A percentile compares a stretch with the other conserved stretches of the same genome.
These are phyloP conservation scores for Mesocricetus auratus DNA, from an alignment of 2,113 vertebrate species.

Conservation along the genomic window DNA sequence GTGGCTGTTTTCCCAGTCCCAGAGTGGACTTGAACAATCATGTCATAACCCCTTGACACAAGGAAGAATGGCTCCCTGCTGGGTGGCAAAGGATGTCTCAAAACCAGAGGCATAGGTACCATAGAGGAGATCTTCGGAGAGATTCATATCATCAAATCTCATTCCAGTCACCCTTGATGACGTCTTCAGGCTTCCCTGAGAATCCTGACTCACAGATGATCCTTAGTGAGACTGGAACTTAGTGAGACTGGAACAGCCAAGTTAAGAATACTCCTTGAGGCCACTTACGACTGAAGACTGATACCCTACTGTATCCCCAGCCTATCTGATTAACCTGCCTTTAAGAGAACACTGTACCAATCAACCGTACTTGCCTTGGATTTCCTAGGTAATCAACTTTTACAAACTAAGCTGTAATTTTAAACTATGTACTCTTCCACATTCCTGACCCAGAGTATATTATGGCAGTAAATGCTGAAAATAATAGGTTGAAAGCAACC, in stretches of 20 bases:
- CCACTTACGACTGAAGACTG: not conserved
- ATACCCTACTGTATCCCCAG: not conserved
- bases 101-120: not conserved
- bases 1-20: not conserved
- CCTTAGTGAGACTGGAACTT: not conserved
- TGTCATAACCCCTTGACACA: not conserved
- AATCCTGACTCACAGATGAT: not conserved
- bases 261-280: not conserved
- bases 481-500: not conserved
- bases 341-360: not conserved
- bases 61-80: not conserved
- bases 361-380: not conserved
- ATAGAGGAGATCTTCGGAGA: not conserved
- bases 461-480: not conserved
- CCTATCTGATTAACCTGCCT: not conserved
- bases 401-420: not conserved
- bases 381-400: not conserved
- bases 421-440: not conserved
- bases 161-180: not conserved
- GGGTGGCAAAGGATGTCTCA: not conserved
- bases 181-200: not conserved
- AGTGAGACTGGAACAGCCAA: too few relatives aligned
- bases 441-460: not conserved
- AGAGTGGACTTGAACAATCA: not conserved
- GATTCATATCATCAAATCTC: not conserved